phyloP scores from a whole-genome alignment of 2,888 invertebrate genomes.

The Ischnura elegans region DNA sequence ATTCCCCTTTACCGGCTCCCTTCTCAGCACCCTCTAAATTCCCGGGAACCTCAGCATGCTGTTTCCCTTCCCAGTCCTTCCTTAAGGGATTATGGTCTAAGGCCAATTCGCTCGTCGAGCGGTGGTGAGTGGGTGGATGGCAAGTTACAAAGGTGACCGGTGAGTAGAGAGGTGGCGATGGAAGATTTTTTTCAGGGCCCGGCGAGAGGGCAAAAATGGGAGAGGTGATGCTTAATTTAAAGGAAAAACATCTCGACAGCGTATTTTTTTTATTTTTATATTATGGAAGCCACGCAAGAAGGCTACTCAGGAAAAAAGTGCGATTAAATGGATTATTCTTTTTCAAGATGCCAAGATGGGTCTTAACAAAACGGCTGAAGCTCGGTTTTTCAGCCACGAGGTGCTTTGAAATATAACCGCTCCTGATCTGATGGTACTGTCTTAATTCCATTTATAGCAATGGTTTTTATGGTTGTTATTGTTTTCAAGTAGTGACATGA shows the following conservation, averaged over 20 bases:
- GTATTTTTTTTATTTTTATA: no score
- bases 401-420: no score
- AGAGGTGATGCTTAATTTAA: not conserved
- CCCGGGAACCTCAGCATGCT: slow-evolving; percentile 35
- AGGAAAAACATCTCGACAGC: not conserved
- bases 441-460: no score
- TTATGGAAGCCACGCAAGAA: not conserved
- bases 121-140: not conserved
- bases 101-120: slow-evolving; percentile 1
- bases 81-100: slow-evolving; percentile 42
- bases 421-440: no score
- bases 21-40: not conserved
- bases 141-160: not conserved
- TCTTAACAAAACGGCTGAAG: no score
- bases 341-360: not conserved
- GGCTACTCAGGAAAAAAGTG: not conserved
- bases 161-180: not conserved
- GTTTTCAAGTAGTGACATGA: no score
- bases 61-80: slow-evolving; percentile 23
- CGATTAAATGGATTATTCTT: slow-evolving; percentile 1
- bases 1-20: not conserved
- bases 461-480: no score
- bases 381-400: not conserved
- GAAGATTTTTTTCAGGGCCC: not conserved
- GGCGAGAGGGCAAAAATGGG: not conserved